These are phyloP conservation scores for Mormyrus proboscirostris DNA, from an alignment of 2,797 vertebrate genomes.

Conservation along the genomic window DNA sequence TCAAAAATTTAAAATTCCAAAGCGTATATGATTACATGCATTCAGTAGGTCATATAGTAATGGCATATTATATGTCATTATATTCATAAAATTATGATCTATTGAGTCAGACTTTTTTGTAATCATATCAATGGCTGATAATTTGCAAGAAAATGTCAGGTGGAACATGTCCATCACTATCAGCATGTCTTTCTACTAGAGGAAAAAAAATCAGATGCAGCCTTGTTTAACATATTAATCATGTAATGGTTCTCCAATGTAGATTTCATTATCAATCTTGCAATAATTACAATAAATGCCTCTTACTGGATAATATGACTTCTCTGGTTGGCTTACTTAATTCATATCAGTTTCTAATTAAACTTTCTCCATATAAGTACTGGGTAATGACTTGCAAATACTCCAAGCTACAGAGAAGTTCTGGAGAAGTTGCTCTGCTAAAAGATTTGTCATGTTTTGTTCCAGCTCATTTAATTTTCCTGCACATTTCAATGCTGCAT, in stretches of 20 bases:
- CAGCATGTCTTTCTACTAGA: not conserved
- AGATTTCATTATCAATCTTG: not conserved
- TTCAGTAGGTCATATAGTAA: not conserved
- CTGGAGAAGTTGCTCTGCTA: not conserved
- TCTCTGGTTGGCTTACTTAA: not conserved
- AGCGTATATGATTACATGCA: not conserved
- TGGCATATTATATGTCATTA: not conserved
- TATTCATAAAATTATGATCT: not conserved
- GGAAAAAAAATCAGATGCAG: not conserved
- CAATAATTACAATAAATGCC: not conserved
- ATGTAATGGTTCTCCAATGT: not conserved
- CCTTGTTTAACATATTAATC: not conserved
- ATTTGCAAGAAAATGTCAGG: not conserved
- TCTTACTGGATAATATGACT: not conserved
- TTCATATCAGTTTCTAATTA: not conserved
- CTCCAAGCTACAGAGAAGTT: not conserved
- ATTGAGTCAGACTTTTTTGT: not conserved
- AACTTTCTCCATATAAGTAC: not conserved
- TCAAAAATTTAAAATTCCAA: not conserved
- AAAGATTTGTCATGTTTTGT: not conserved
- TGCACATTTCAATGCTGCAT: not conserved
- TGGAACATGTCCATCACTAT: not conserved
- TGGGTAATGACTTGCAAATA: not conserved
- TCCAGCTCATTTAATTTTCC: not conserved
- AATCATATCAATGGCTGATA: not conserved